Evolutionary conservation across 2,797 vertebrate genomes (phyloP), one percentile per base, ranked within the genome.

Genomic region (Tokudaia muenninki): DNA sequence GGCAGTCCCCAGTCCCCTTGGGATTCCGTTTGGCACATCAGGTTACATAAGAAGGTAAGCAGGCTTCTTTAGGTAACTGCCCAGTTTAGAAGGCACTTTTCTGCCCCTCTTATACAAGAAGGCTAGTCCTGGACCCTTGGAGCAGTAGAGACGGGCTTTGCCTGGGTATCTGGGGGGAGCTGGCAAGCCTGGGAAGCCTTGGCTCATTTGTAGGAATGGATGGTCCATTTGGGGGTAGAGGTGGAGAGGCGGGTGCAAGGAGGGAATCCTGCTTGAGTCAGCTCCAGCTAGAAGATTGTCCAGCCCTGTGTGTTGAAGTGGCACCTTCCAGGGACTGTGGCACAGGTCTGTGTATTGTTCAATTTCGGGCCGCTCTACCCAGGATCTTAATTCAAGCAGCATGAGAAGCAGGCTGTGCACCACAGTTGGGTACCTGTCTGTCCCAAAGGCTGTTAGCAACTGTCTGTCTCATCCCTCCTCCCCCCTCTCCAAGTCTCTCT

Each of bases 21-120:
- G 37, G 19, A 65, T 92, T 44, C 72, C 34, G 4, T 65, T 82
- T 91, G 44, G 87, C 65, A 67, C 3, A 31, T 63, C 84, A 57
- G 67, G 81, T 98, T 98, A 98, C 88, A 59, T 97, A 98, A 98
- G 95, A 94, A 94, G 77, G 83, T 74, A 55, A 88, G 91, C 70
- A 34, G 14, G 89, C 89, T 92, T 65, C 78, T 84, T 55, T 74
- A 80, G 97, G 96, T 91, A 96, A 95, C 77, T 67, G 86, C 79
- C 57, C 89, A 74, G 80, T 82, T 92, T 65, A 83, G 86, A 89
- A 59, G 87, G 14, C 63, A 94, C 19, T 74, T 44, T 79, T 87
- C 81, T 90, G 87, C n/a, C 50, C 52, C n/a, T 41, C 63, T 87
- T 37, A 21, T 88, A 90, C 16, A 67, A 90, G 77, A 65, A 91